Base-by-base conservation (phyloP, 1,140 invertebrate genomes). In the Listronotus bonariensis region DNA sequence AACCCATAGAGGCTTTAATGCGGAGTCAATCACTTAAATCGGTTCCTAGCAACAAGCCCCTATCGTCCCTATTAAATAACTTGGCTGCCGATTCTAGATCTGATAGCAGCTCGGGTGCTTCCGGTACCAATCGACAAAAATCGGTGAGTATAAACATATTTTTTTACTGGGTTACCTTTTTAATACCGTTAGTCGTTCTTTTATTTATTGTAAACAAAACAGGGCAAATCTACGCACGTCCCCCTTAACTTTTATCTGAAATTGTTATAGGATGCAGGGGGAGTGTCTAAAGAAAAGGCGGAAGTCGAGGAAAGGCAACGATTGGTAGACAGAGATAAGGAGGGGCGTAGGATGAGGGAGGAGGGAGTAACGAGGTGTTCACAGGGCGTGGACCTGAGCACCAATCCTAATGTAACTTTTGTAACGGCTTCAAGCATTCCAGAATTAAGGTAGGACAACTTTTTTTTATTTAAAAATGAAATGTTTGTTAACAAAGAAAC, bases 361-460 rank as follows among this genome's bases (percentile, higher is more conserved):
- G 68, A 73, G 36, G 62, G 53, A n/a, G 11, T 51, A 55, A 41
- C 69, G 14, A 65, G 67, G 54, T 74, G 75, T 67, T 77, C 75
- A 32, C 72, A 69, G 9, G 66, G 70, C 12, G 68, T 75, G 1
- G 76, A 78, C 64, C 52, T 76, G 14, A 72, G 72, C n/a, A 68
- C 74, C 12, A 73, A 77, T 72, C 75, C 76, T 0, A 72, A 71
- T 18, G 76, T 77, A 20, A 78, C 75, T 9, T 77, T 71, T 46
- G 76, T 76, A 17, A 68, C 72, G 32, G 68, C 70, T 45, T 66
- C 70, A 60, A 73, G 68, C 69, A 67, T 71, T 68, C 65, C 68
- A 58, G 72, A 75, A 43, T 66, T 66, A 63, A 73, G 68, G 68
- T 72, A 65, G 40, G 15, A 14, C 11, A 34, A 7, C 10, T 12